Evolutionary conservation across 2,113 vertebrate genomes (phyloP).

Genomic region (Sarotherodon lohbergeri): DNA sequence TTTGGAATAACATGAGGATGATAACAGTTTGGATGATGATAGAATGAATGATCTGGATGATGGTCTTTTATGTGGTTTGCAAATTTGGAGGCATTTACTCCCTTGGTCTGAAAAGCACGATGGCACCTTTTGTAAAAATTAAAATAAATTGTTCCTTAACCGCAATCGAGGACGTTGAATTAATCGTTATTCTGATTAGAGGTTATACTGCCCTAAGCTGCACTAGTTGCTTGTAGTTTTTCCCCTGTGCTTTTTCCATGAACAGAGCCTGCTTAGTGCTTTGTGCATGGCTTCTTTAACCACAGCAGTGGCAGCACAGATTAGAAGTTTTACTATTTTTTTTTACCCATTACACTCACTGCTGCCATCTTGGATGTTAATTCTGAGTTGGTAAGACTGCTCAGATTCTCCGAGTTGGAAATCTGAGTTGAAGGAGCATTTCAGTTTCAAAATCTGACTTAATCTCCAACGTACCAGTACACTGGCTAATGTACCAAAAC

Average conservation of each 20-base stretch:
- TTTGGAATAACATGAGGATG: background rate
- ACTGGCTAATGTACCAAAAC: background rate
- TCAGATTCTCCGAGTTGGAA: rapidly evolving
- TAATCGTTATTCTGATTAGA: background rate
- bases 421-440: background rate
- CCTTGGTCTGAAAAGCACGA: background rate
- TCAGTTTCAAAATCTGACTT: background rate
- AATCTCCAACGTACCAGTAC: background rate
- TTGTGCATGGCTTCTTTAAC: background rate
- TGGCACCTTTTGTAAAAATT: background rate
- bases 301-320: background rate
- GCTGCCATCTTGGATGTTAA: background rate
- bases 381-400: background rate
- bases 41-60: background rate
- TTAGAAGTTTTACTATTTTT: background rate
- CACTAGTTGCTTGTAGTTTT: background rate
- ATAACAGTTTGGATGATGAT: background rate
- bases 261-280: background rate
- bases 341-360: background rate
- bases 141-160: too few relatives aligned
- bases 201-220: background rate
- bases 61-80: background rate
- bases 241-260: background rate
- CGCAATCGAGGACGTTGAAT: background rate
- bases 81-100: background rate